Evolutionary conservation across 2,797 vertebrate genomes (phyloP), one percentile per base, ranked within the genome.

Genomic region (Chrysolophus pictus): DNA sequence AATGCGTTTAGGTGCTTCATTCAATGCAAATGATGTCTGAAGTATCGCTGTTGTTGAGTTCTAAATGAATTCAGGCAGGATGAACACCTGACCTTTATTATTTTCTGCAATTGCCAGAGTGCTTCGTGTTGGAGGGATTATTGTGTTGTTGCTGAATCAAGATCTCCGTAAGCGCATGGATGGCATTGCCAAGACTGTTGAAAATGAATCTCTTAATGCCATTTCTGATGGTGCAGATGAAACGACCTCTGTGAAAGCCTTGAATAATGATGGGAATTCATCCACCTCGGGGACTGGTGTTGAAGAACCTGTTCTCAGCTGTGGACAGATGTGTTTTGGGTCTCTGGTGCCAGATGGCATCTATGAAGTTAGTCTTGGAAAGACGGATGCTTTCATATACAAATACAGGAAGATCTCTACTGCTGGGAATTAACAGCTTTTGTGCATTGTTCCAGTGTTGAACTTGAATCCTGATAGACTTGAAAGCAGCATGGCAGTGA

Each of bases 61-160:
- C 55, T 81, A 3, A 6, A 59, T 5, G 37, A 64, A 28, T 56
- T 14, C 44, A 31, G 55, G 76, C 59, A 69, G 47, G n/a, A 19
- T 29, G 37, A 60, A n/a, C 21, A n/a, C 21, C 22, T 91, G 47
- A 94, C 41, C 19, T 65, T 73, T 47, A 2, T 35, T 18, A 28
- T 47, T 84, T 90, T 64, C 63, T 93, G 69, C 56, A n/a, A 21
- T 49, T 94, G 60, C 47, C 93, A 99, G 99, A 95, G 98, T 99
- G 55, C 98, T 99, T 63, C 60, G 94, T 86, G 88, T 97, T 9
- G 98, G 98, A 35, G 99, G 99, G 6, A 96, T 84, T 39, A 9
- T 98, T 31, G 98, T 99, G 12, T 79, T 99, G 73, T 97, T 99
- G 91, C 97, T 99, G 63, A 99, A 98, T 74, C 98, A 97, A 71